Evolutionary conservation across 92 coral and sea anemone species (phyloP).

Genomic region (Pocillopora meandrina): DNA sequence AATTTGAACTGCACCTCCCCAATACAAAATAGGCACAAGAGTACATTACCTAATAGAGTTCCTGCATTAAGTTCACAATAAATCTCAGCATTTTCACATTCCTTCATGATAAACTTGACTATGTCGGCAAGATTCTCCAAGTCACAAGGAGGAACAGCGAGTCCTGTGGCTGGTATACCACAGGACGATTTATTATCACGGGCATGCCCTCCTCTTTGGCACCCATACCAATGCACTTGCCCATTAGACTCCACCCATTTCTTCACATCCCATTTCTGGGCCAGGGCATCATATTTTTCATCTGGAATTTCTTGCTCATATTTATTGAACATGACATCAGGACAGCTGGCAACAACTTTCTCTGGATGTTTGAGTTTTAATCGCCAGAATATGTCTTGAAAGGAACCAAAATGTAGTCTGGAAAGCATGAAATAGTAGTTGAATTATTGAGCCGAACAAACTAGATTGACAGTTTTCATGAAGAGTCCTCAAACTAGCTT

Average conservation of each 20-base stretch:
- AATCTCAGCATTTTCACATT: conserved; percentile 90
- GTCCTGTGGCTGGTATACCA: conserved; percentile 45
- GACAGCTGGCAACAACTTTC: conserved; percentile 80
- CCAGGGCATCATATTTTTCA: conserved; percentile 54
- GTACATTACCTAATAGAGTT: conserved; percentile 69
- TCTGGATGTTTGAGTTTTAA: conserved; percentile 62
- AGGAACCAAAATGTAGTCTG: conserved; percentile 80
- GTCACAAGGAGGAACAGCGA: conserved; percentile 90
- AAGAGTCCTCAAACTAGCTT: too few species aligned
- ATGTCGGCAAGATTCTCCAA: conserved; percentile 93
- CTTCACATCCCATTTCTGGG: conserved; percentile 81
- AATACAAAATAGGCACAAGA: neutral
- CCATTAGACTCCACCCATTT: conserved; percentile 91
- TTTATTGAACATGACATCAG: conserved; percentile 92
- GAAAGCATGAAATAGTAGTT: neutral
- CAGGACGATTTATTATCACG: conserved; percentile 25
- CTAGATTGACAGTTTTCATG: too few species aligned
- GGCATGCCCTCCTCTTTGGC: conserved; percentile 66
- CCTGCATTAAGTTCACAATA: conserved; percentile 94
- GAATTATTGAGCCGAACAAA: neutral
- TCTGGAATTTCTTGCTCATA: conserved; percentile 62
- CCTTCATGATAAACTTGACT: conserved; percentile 86
- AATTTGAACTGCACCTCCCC: neutral
- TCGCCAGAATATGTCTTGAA: conserved; percentile 83
- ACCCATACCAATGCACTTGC: conserved; percentile 93